Conservation (phyloP, 2,888 invertebrate species). For the Taphrorychus bicolor region DNA sequence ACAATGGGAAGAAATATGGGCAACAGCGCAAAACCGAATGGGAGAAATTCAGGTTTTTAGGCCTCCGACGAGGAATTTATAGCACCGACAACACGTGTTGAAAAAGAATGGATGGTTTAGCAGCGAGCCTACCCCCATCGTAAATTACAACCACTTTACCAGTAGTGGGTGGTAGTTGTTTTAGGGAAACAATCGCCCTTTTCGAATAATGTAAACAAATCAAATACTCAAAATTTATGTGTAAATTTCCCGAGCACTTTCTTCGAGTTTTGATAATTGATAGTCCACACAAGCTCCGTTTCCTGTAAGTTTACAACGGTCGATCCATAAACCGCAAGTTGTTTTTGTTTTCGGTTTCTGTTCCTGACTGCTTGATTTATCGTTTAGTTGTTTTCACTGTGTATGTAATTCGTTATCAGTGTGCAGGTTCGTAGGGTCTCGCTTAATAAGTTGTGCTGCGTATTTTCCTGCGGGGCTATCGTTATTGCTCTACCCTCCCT, state of each 20-base stretch:
- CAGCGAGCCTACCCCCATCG: not conserved
- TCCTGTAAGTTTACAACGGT: slow-evolving; percentile 7
- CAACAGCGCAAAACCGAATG: slow-evolving; percentile 27
- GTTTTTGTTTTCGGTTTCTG: slow-evolving; percentile 8
- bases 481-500: too few relatives aligned
- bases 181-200: not conserved
- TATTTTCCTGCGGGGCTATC: too few relatives aligned
- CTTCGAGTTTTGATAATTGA: slow-evolving; percentile 3
- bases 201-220: not conserved
- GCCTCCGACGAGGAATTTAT: slow-evolving; percentile 36
- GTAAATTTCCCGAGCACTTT: not conserved
- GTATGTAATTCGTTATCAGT: slow-evolving; percentile 4
- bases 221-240: not conserved
- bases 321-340: slow-evolving; percentile 8
- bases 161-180: not conserved
- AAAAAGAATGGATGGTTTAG: slow-evolving; percentile 14
- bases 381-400: slow-evolving; percentile 1
- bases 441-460: not conserved
- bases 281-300: slow-evolving; percentile 3
- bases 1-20: slow-evolving; percentile 41
- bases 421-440: not conserved
- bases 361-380: slow-evolving; percentile 8
- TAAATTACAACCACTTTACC: not conserved
- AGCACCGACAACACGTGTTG: slow-evolving; percentile 28
- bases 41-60: slow-evolving; percentile 38